Percentiles rank a stretch among this genome's conserved stretches.
phyloP scores from a whole-genome alignment of 2,888 invertebrate species.

The Phalangium opilio region DNA sequence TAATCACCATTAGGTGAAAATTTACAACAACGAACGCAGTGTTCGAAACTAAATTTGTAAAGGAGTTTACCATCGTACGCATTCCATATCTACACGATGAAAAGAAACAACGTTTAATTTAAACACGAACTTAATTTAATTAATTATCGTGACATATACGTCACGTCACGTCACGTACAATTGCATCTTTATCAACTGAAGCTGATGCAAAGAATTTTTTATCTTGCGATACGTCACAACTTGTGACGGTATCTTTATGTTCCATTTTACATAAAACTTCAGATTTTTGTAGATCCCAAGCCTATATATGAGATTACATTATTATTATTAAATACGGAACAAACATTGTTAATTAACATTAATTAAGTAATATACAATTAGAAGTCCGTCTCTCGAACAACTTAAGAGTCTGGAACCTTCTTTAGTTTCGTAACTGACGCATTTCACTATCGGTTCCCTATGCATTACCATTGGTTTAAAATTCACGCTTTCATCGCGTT shows the following conservation, averaged over 20 bases:
- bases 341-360: neutral
- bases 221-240: constrained; percentile 14
- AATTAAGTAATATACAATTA: too few species aligned
- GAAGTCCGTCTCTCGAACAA: too few species aligned
- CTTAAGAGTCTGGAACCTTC: too few species aligned
- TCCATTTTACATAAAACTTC: neutral
- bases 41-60: neutral
- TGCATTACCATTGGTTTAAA: too few species aligned
- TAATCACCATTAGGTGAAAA: constrained; percentile 36
- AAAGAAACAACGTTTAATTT: neutral
- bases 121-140: neutral
- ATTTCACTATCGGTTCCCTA: too few species aligned
- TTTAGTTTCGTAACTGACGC: too few species aligned
- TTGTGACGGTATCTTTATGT: constrained; percentile 7
- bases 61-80: neutral
- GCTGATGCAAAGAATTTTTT: constrained; percentile 15
- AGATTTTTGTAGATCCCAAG: neutral
- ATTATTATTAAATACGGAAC: neutral
- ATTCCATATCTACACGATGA: neutral
- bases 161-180: too few species aligned
- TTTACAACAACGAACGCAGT: constrained; percentile 15
- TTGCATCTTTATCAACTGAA: constrained; percentile 13
- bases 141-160: too few species aligned
- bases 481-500: too few species aligned
- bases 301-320: constrained; percentile 4